Evolutionary conservation across 2,797 vertebrate genomes (phyloP).

Genomic region (Chloroceryle inda): DNA sequence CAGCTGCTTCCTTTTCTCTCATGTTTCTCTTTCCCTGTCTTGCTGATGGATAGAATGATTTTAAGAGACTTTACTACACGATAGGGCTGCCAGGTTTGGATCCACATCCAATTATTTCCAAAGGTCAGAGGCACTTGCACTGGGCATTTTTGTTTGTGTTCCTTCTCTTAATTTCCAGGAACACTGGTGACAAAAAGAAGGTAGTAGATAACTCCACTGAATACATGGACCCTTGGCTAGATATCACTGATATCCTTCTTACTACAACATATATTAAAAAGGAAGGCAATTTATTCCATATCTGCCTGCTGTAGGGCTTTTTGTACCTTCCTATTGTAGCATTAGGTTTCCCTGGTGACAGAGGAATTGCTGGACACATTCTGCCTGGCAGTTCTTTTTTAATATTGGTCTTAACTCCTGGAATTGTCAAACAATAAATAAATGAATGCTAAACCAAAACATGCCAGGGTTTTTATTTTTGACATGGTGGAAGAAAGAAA

Average conservation of each 20-base stretch:
- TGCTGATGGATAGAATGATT: conserved; percentile 63
- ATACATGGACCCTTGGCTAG: neutral
- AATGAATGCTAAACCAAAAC: neutral
- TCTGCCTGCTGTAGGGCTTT: neutral
- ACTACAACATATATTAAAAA: neutral
- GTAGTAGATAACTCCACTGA: neutral
- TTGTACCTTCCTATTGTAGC: neutral
- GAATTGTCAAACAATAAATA: conserved; percentile 17
- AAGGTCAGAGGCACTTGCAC: conserved; percentile 52
- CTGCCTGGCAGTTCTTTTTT: neutral
- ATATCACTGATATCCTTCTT: neutral
- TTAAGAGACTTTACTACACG: conserved; percentile 32
- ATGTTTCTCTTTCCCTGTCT: conserved; percentile 22
- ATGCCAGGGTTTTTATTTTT: neutral
- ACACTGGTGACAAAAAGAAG: conserved; percentile 12
- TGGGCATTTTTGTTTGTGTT: neutral
- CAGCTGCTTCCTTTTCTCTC: conserved; percentile 49
- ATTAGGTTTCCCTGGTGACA: neutral
- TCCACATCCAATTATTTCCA: conserved; percentile 54
- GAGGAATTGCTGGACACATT: neutral
- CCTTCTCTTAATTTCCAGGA: conserved; percentile 32
- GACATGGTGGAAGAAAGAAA: neutral
- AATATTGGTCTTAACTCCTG: conserved; percentile 5
- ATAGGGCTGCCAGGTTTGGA: conserved; percentile 39
- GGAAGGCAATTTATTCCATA: neutral